Conservation (phyloP, 2,888 invertebrate genomes). For the Cerceris rybyensis region DNA sequence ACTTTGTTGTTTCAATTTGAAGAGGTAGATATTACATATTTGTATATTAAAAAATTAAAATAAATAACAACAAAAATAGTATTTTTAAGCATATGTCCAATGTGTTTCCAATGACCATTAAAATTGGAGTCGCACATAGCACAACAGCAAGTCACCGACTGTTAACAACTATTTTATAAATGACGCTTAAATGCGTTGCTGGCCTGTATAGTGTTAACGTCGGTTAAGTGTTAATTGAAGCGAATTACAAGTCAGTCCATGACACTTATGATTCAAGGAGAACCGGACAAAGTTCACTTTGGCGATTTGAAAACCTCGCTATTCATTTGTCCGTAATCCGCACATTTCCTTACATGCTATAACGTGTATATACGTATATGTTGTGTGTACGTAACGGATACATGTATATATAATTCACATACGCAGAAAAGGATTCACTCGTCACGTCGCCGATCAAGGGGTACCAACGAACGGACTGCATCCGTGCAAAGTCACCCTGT, state of each 20-base stretch:
- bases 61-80: too few relatives aligned
- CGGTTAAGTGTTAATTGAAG: not conserved
- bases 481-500: not conserved
- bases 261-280: too few relatives aligned
- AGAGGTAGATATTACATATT: too few relatives aligned
- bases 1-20: too few relatives aligned
- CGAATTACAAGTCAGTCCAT: too few relatives aligned
- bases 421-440: slow-evolving; percentile 57
- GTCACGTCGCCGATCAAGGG: slow-evolving; percentile 38
- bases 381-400: slow-evolving; percentile 48
- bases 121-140: too few relatives aligned
- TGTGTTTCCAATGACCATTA: too few relatives aligned
- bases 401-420: slow-evolving; percentile 49
- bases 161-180: too few relatives aligned
- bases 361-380: slow-evolving; percentile 18
- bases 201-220: not conserved
- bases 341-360: slow-evolving; percentile 27
- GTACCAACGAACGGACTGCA: slow-evolving; percentile 30
- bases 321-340: slow-evolving; percentile 37
- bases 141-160: too few relatives aligned
- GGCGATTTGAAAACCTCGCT: slow-evolving; percentile 9
- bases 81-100: too few relatives aligned
- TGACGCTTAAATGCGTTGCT: too few relatives aligned
- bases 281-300: not conserved
- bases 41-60: too few relatives aligned